These are phyloP conservation scores for Gymnoscopelus braueri DNA, from an alignment of 2,797 vertebrate genomes.

Conservation along the genomic window DNA sequence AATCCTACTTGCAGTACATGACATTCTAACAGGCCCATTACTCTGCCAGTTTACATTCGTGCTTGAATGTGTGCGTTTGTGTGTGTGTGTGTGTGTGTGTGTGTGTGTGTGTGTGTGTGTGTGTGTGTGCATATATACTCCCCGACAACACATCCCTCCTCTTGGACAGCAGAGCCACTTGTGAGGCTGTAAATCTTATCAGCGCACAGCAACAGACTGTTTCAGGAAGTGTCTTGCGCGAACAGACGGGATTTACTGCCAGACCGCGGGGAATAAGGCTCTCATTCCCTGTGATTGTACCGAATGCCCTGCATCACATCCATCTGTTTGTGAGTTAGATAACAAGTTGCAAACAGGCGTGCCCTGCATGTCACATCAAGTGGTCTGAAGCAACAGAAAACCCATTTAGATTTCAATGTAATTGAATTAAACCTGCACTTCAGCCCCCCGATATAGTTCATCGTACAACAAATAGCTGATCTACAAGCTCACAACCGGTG, in stretches of 20 bases:
- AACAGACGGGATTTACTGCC: slow-evolving; percentile 62
- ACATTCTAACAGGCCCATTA: too few relatives aligned
- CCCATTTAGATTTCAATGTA: slow-evolving; percentile 22
- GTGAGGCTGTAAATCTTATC: slow-evolving; percentile 78
- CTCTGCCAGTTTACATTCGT: neutral
- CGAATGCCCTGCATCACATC: slow-evolving; percentile 22
- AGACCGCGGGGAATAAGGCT: slow-evolving; percentile 28
- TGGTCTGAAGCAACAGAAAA: slow-evolving; percentile 25
- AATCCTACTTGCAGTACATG: too few relatives aligned
- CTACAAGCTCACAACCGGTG: too few relatives aligned
- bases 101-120: neutral
- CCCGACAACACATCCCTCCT: slow-evolving; percentile 49
- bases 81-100: neutral
- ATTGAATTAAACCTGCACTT: slow-evolving; percentile 30
- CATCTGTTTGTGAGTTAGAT: slow-evolving; percentile 6
- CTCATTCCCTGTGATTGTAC: slow-evolving; percentile 41
- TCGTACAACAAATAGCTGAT: too few relatives aligned
- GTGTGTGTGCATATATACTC: neutral
- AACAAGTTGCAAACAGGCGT: slow-evolving; percentile 44
- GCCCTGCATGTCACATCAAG: slow-evolving; percentile 28
- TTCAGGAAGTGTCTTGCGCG: slow-evolving; percentile 73
- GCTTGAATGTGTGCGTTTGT: neutral
- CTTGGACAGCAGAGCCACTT: slow-evolving; percentile 70
- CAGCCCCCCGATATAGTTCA: too few relatives aligned
- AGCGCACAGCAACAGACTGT: slow-evolving; percentile 54